Conservation (phyloP, 2,797 vertebrate genomes). For the Poeciliopsis infans region DNA sequence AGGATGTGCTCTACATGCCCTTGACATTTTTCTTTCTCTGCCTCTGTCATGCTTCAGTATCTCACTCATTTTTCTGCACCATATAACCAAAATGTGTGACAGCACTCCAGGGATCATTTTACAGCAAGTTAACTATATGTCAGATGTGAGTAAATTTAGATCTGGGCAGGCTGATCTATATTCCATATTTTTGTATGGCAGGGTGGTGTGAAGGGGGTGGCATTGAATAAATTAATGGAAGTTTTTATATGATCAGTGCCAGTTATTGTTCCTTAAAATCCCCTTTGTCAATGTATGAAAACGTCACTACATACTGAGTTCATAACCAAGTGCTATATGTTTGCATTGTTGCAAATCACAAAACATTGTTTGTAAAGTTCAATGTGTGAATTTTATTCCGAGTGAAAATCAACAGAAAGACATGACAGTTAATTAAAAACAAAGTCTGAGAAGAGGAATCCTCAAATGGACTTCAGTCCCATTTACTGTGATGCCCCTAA, state of each 20-base stretch:
- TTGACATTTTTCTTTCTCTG: constrained; percentile 57
- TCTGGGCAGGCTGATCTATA: constrained; percentile 28
- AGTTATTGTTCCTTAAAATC: not conserved
- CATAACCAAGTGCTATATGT: not conserved
- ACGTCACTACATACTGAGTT: not conserved
- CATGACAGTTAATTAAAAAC: not conserved
- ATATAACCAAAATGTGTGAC: constrained; percentile 59
- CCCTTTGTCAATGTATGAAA: not conserved
- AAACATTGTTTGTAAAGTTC: not conserved
- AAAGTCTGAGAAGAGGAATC: not conserved
- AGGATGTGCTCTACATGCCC: constrained; percentile 42
- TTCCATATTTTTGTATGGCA: constrained; percentile 14
- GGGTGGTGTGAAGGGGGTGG: not conserved
- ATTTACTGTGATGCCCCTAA: not conserved
- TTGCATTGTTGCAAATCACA: not conserved
- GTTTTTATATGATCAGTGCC: not conserved
- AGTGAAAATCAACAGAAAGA: not conserved
- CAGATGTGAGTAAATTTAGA: constrained; percentile 56
- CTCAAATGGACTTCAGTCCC: not conserved
- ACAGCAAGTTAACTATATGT: constrained; percentile 62
- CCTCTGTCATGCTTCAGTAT: constrained; percentile 32
- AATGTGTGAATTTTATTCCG: not conserved
- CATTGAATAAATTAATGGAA: not conserved
- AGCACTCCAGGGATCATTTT: constrained; percentile 59
- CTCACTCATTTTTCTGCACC: constrained; percentile 38